phyloP scores from a whole-genome alignment of 64 coral and sea anemone species.

The Porites lutea region DNA sequence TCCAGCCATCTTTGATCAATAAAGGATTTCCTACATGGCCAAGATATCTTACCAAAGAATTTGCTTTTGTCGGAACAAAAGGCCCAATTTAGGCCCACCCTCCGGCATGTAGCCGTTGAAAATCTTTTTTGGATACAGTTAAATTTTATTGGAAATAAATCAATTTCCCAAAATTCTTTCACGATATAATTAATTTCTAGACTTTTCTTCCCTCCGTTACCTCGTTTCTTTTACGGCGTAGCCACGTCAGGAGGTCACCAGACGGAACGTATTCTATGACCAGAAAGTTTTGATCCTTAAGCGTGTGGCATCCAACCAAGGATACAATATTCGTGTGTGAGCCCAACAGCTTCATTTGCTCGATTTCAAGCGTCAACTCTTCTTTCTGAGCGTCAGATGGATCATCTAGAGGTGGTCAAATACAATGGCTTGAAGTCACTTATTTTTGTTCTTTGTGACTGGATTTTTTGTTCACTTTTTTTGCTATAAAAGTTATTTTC shows the following conservation, averaged over 20 bases:
- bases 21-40: no score
- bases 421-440: neutral
- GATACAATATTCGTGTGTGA: slow-evolving; percentile 10
- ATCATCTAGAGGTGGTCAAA: neutral
- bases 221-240: neutral
- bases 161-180: no score
- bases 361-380: neutral
- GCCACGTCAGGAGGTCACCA: slow-evolving; percentile 3
- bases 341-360: neutral
- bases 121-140: no score
- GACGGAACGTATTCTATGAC: slow-evolving; percentile 5
- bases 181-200: no score
- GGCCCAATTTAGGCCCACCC: no score
- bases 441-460: neutral
- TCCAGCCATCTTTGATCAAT: no score
- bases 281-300: neutral
- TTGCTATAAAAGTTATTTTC: no score
- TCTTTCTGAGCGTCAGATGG: neutral
- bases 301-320: slow-evolving; percentile 1
- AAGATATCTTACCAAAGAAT: no score
- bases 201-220: neutral
- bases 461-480: neutral
- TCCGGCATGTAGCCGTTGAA: no score
- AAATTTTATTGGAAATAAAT: no score
- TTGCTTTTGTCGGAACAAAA: no score